Evolutionary conservation across 2,797 vertebrate genomes (phyloP), one percentile per base, ranked within the genome.

Genomic region (Halcyon badia): DNA sequence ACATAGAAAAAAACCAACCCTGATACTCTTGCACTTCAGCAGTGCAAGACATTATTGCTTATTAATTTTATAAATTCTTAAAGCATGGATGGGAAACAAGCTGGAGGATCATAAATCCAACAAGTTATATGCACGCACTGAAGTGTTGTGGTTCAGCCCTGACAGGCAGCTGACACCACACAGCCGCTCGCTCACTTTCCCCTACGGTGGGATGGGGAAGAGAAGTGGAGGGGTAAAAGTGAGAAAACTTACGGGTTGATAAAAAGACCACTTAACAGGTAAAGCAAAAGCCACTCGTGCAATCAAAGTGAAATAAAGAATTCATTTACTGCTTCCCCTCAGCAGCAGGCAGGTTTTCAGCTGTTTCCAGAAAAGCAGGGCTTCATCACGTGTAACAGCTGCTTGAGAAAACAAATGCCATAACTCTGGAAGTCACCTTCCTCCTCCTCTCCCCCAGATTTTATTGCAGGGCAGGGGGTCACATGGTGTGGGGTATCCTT

Each of bases 181-280:
- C 14, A 80, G 35, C 39, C 0, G 2, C 20, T 80, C 0, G 5
- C 16, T 68, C 4, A 3, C 35, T 56, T 56, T 9, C 33, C 35
- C 14, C 14, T 13, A 4, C 12, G 9, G 18, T 16, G 31, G 61
- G 35, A 54, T 33, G 25, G 12, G 48, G 14, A 68, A 69, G 21
- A 75, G 46, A 46, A 18, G 30, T 31, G 30, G 25, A 31, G 31
- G 17, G 30, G 30, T 54, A 31, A 31, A 31, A 31, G 52, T 31
- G 14, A 54, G 30, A 19, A 54, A 54, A 31, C 17, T 31, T 9
- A 11, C 8, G 52, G 17, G 52, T 31, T 54, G 52, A 18, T 17
- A 19, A 19, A 31, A 18, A 31, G 25, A 26, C 30, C 10, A 18
- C 19, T 54, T 31, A 31, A 54, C 12, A 54, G 52, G 28, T 31